Percentiles rank a stretch among this genome's conserved stretches.
phyloP scores from a whole-genome alignment of 2,113 vertebrate genomes.

The Leptobrachium ailaonicum region DNA sequence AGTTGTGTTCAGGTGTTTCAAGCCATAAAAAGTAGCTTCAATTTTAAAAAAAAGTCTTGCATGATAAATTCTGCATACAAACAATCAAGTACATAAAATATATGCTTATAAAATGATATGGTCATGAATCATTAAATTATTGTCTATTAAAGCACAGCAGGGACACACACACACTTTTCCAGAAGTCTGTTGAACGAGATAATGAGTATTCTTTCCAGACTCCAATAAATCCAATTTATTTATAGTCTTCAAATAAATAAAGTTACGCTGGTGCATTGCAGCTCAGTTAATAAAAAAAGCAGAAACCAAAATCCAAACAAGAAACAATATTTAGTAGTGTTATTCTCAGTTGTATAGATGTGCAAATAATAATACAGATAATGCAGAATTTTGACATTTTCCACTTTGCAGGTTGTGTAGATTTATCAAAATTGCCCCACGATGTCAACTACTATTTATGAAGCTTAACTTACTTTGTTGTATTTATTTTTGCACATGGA shows the following conservation, averaged over 20 bases:
- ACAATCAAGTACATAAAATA: neutral
- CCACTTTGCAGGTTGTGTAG: too few species aligned
- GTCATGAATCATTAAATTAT: neutral
- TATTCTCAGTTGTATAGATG: neutral
- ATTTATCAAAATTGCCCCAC: too few species aligned
- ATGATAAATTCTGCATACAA: neutral
- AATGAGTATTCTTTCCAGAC: neutral
- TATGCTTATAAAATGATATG: neutral
- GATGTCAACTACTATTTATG: too few species aligned
- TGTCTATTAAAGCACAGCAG: neutral
- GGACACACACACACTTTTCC: neutral
- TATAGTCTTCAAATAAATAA: neutral
- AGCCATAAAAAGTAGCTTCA: neutral
- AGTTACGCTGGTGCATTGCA: neutral
- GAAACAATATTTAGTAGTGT: neutral
- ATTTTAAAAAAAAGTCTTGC: neutral
- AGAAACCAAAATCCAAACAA: too few species aligned
- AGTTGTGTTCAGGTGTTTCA: neutral
- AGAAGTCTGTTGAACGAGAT: neutral
- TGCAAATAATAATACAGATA: too few species aligned
- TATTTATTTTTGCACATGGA: too few species aligned
- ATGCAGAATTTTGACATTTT: too few species aligned
- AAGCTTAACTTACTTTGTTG: too few species aligned
- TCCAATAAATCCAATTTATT: conserved; percentile 1
- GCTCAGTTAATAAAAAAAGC: neutral